These are phyloP conservation scores for Pristionchus exspectatus DNA, from an alignment of 2,888 invertebrate species.

Conservation along the genomic window DNA sequence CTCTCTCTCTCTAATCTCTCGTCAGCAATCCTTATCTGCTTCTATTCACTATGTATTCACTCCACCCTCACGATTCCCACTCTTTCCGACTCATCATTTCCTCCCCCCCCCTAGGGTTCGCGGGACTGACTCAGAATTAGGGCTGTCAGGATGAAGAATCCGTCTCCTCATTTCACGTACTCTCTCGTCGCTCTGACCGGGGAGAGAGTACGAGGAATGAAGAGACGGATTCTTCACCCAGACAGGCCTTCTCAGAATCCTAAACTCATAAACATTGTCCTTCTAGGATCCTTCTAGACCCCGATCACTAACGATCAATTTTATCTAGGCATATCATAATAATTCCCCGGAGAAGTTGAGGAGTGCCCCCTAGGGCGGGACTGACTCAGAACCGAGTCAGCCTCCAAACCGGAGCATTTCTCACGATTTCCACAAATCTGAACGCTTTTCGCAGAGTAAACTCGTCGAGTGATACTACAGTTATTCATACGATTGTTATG, in stretches of 20 bases:
- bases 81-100: neutral
- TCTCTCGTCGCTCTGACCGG: too few species aligned
- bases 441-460: constrained; percentile 13
- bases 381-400: constrained; percentile 18
- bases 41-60: neutral
- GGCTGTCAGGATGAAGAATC: too few species aligned
- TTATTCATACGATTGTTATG: too few species aligned
- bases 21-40: neutral
- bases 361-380: neutral
- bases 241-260: too few species aligned
- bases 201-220: too few species aligned
- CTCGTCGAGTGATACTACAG: neutral
- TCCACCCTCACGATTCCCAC: neutral
- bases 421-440: neutral
- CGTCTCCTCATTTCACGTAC: too few species aligned
- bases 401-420: neutral
- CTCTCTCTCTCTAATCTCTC: constrained; percentile 1
- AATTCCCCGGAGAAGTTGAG: too few species aligned
- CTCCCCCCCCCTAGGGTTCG: neutral
- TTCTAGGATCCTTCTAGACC: too few species aligned
- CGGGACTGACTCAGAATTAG: neutral
- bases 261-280: too few species aligned
- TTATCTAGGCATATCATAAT: too few species aligned
- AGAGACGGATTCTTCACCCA: too few species aligned
- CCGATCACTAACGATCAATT: too few species aligned